A percentile compares a stretch with the other conserved stretches of the same genome.
These are phyloP conservation scores for Homalodisca vitripennis DNA, from an alignment of 1,140 invertebrate species.

Conservation along the genomic window DNA sequence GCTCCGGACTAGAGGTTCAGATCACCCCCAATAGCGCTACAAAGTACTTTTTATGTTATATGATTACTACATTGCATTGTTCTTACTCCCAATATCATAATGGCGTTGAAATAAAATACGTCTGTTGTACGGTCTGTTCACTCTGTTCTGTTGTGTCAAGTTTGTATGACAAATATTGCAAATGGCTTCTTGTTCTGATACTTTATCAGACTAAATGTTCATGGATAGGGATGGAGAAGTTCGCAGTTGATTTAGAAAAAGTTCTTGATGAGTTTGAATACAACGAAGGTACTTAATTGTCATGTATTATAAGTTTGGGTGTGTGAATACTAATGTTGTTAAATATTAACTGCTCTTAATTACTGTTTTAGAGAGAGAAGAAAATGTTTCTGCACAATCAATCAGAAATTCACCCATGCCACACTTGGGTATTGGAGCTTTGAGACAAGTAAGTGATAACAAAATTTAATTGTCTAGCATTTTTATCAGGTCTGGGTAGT, in stretches of 20 bases:
- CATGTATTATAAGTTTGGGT: not conserved
- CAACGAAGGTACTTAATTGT: constrained; percentile 58
- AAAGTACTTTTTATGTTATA: too few relatives aligned
- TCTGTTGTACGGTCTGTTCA: too few relatives aligned
- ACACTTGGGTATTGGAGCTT: constrained; percentile 27
- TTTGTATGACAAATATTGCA: constrained; percentile 18
- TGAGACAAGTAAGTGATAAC: not conserved
- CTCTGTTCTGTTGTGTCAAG: too few relatives aligned
- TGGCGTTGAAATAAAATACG: too few relatives aligned
- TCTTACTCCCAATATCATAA: too few relatives aligned
- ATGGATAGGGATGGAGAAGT: constrained; percentile 60
- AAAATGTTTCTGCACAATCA: constrained; percentile 28
- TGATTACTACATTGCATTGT: too few relatives aligned
- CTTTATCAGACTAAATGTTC: not conserved
- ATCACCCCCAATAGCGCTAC: too few relatives aligned
- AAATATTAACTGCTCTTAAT: not conserved
- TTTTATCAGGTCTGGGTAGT: too few relatives aligned
- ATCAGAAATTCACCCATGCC: constrained; percentile 33
- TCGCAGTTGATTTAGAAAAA: constrained; percentile 80
- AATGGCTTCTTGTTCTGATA: not conserved
- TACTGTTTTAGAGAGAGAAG: constrained; percentile 32
- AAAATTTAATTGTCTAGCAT: too few relatives aligned
- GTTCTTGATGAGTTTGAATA: constrained; percentile 85
- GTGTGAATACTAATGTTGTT: constrained; percentile 6
- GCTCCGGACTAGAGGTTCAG: too few relatives aligned